These are phyloP conservation scores for Euplagia quadripunctaria DNA, from an alignment of 2,888 invertebrate species.

Conservation along the genomic window DNA sequence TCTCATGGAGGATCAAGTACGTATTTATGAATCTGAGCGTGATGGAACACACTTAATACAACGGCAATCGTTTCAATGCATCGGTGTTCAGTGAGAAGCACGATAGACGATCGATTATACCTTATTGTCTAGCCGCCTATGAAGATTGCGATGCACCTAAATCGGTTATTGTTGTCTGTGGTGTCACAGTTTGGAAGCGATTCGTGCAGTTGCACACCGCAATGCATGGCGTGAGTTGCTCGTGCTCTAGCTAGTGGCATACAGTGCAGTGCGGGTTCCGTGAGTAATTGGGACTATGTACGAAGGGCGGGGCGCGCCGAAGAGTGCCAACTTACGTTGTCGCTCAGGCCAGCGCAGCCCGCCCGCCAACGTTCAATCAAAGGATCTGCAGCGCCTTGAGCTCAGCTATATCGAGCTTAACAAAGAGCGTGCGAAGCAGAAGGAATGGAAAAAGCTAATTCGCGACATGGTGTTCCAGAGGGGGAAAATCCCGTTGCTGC, in stretches of 20 bases:
- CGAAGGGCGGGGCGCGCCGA: constrained; percentile 69
- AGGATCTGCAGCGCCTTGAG: constrained; percentile 82
- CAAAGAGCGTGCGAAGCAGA: constrained; percentile 83
- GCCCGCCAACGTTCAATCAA: constrained; percentile 69
- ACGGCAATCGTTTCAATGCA: constrained; percentile 64
- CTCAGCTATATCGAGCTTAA: constrained; percentile 85
- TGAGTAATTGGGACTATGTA: constrained; percentile 59
- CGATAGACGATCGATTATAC: constrained; percentile 77
- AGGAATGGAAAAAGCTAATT: constrained; percentile 87
- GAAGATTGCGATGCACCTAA: constrained; percentile 78
- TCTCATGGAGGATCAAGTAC: constrained; percentile 83
- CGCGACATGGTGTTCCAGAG: constrained; percentile 91
- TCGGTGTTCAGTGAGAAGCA: constrained; percentile 72
- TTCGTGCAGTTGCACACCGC: constrained; percentile 77
- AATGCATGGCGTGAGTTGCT: constrained; percentile 69
- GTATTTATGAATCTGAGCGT: constrained; percentile 68
- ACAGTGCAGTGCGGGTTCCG: constrained; percentile 62
- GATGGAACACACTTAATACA: constrained; percentile 59
- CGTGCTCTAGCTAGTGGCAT: constrained; percentile 66
- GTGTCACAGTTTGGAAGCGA: constrained; percentile 75
- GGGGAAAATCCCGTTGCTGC: constrained; percentile 96
- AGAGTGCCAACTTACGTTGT: constrained; percentile 65
- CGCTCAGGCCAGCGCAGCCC: constrained; percentile 71
- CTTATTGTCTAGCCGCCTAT: constrained; percentile 70
- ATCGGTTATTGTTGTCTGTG: constrained; percentile 74